Conservation (phyloP, 2,113 vertebrate species). For the Azemiops feae region DNA sequence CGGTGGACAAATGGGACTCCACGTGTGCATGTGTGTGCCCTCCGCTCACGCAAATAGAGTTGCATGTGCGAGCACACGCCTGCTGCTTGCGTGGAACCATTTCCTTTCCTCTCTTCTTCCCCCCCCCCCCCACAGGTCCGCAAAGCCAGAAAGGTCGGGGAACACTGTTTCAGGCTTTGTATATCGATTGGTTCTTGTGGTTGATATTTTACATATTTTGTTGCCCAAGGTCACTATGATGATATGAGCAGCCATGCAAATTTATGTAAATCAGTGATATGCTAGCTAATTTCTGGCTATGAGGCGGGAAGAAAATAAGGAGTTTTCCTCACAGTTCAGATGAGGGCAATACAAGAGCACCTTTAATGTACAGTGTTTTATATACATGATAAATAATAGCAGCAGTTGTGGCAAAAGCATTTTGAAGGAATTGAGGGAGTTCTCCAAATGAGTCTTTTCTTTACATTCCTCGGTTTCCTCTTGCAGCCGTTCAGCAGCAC, state of each 20-base stretch:
- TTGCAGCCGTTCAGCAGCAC: background rate
- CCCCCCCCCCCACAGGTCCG: background rate
- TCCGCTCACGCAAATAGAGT: too few relatives aligned
- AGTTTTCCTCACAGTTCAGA: background rate
- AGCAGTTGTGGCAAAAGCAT: background rate
- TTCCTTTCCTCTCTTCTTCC: background rate
- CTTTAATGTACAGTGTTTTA: constrained; percentile 5
- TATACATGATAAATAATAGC: constrained; percentile 9
- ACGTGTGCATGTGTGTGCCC: too few relatives aligned
- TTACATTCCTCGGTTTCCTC: background rate
- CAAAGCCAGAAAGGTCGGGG: background rate
- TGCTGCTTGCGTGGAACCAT: background rate
- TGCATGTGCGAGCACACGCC: background rate
- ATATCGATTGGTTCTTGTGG: background rate
- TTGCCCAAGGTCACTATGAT: background rate
- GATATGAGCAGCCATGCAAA: background rate
- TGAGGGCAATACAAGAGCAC: background rate
- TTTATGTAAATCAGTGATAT: background rate
- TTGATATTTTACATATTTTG: background rate
- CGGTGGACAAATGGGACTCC: too few relatives aligned
- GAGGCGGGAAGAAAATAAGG: too few relatives aligned
- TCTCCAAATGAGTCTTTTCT: background rate
- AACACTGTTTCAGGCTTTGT: background rate
- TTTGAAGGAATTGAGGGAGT: background rate
- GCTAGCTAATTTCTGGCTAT: background rate